Conservation (phyloP, 2,113 vertebrate species). For the Cisticola juncidis region DNA sequence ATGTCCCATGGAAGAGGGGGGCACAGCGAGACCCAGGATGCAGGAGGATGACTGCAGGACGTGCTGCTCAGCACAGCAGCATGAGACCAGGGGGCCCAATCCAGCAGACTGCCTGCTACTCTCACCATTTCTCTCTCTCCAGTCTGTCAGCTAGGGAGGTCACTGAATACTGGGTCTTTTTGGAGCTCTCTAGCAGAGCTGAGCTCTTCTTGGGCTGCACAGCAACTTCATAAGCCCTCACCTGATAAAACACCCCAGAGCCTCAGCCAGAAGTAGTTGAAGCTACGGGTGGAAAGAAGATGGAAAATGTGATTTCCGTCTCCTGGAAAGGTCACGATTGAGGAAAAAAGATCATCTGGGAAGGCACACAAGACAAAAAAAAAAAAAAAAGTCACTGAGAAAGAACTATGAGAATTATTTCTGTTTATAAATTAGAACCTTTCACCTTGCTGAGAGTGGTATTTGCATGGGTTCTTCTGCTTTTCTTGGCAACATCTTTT, state of each 20-base stretch:
- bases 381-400: accelerated
- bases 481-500: not conserved
- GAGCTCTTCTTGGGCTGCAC: not conserved
- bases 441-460: not conserved
- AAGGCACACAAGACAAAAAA: not conserved
- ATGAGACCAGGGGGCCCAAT: not conserved
- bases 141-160: not conserved
- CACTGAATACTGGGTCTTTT: not conserved
- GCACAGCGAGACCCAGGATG: accelerated
- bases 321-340: not conserved
- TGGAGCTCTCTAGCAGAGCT: not conserved
- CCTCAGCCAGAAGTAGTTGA: not conserved
- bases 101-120: not conserved
- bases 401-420: not conserved
- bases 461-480: not conserved
- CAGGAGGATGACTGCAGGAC: not conserved
- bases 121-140: not conserved
- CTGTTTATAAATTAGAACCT: not conserved
- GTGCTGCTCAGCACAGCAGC: not conserved
- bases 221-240: accelerated
- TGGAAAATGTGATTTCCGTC: not conserved
- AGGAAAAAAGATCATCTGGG: not conserved
- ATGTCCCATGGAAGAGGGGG: not conserved
- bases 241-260: not conserved
- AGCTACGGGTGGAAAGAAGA: not conserved